Evolutionary conservation across 2,113 vertebrate genomes (phyloP), one percentile per base, ranked within the genome.

Genomic region (Albula goreensis): DNA sequence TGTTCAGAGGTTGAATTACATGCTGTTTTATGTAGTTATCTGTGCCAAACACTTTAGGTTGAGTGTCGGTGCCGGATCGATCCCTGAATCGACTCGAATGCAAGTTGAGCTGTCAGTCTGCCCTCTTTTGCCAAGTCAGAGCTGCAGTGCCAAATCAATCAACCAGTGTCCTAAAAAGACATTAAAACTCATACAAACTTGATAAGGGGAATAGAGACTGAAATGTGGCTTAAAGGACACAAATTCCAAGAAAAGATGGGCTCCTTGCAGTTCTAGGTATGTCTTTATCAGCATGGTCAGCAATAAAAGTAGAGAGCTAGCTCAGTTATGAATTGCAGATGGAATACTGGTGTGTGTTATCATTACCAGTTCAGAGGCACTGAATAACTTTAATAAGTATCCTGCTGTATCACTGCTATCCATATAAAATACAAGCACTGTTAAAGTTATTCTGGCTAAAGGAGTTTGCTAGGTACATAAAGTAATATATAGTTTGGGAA

Each of bases 11-110:
- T 60, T 56, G 48, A 78, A 48, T 50, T 57, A 53, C 78, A 85
- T 80, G 56, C 0, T 80, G 77, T 85, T 85, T 56, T 60, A 77
- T 57, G n/a, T 22, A 25, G 50, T 79, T 79, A 74, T 57, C 52
- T 8, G 56, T 49, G 84, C 60, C 77, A 52, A 70, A 70, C 49
- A 60, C 22, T 60, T 83, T 52, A 63, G 81, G 11, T 31, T 49
- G 5, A 7, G 56, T 15, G 56, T 56, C 13, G 2, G n/a, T 13
- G 5, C 0, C 10, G 9, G 56, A 83, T 31, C 81, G 25, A 48
- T 74, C 70, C 66, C 70, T 74, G 70, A 74, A 74, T 74, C 70
- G 22, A 74, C 70, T 9, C 0, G 3, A 74, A n/a, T 31, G 70
- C 70, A 74, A 74, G 70, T 74, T 31, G 70, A 74, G 70, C 70